Percentiles rank a stretch among this genome's conserved stretches.
Evolutionary conservation across 2,113 vertebrate genomes (phyloP).

Genomic region (Bos indicus): DNA sequence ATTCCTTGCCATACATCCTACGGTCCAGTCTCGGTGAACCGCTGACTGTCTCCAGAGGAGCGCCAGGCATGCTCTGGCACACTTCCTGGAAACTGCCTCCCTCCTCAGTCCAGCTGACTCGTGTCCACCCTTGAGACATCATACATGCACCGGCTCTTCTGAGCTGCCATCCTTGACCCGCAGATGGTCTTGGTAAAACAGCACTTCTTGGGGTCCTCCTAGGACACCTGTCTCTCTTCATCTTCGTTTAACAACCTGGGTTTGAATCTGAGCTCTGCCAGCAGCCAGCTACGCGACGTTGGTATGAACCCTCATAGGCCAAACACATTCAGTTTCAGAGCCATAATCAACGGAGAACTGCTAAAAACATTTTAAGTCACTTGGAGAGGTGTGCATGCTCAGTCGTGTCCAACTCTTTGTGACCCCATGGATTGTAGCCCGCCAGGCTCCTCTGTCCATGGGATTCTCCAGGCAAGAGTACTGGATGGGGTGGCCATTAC

Average conservation of each 20-base stretch:
- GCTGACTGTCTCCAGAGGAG: accelerated
- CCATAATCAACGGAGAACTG: accelerated
- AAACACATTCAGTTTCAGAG: neutral
- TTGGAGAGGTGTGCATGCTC: neutral
- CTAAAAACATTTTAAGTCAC: neutral
- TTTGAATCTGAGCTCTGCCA: neutral
- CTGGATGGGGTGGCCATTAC: neutral
- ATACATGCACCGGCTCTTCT: accelerated
- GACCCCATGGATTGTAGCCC: neutral
- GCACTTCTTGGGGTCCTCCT: accelerated
- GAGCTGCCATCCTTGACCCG: neutral
- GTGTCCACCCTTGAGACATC: neutral
- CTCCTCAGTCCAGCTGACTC: too few relatives aligned
- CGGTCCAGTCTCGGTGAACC: accelerated
- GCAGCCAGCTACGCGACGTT: accelerated
- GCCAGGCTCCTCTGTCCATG: neutral
- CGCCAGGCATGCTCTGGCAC: accelerated
- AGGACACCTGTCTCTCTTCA: neutral
- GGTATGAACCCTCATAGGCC: accelerated
- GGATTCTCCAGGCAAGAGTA: neutral
- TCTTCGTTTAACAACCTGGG: accelerated
- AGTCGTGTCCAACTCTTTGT: neutral
- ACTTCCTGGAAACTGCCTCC: neutral
- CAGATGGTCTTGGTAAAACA: accelerated
- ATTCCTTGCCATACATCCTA: accelerated